Evolutionary conservation across 1,140 invertebrate genomes (phyloP).

Genomic region (Galleria mellonella): DNA sequence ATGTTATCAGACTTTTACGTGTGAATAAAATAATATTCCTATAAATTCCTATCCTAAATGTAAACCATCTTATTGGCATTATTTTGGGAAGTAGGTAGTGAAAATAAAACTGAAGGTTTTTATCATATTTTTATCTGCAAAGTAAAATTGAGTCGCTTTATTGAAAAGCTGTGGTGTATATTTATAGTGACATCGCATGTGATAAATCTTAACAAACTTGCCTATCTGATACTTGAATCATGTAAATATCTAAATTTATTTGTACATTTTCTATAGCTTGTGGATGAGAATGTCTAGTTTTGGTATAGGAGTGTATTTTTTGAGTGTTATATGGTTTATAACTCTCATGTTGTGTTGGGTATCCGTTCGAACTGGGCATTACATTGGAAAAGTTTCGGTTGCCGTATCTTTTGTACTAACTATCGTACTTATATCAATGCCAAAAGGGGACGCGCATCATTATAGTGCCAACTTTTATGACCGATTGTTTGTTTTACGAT

Average conservation of each 20-base stretch:
- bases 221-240: slow-evolving; percentile 8
- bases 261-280: slow-evolving; percentile 6
- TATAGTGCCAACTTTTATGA: slow-evolving; percentile 56
- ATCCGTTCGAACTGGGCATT: slow-evolving; percentile 56
- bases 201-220: slow-evolving; percentile 12
- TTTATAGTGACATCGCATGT: slow-evolving; percentile 14
- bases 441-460: slow-evolving; percentile 29
- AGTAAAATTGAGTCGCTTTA: slow-evolving; percentile 11
- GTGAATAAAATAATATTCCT: no score
- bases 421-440: slow-evolving; percentile 46
- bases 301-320: slow-evolving; percentile 57
- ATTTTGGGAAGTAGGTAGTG: no score
- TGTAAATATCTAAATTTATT: slow-evolving; percentile 5
- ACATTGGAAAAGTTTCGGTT: slow-evolving; percentile 48
- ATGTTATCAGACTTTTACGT: no score
- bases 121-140: slow-evolving; percentile 13
- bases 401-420: slow-evolving; percentile 40
- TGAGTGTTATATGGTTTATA: slow-evolving; percentile 53
- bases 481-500: slow-evolving; percentile 44
- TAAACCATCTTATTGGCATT: no score
- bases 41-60: no score
- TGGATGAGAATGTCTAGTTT: slow-evolving; percentile 40
- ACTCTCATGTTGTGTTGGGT: slow-evolving; percentile 54
- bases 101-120: slow-evolving; percentile 10
- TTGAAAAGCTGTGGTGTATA: slow-evolving; percentile 6